These are phyloP conservation scores for Pocillopora meandrina DNA, from an alignment of 92 coral and sea anemone genomes.

Conservation along the genomic window DNA sequence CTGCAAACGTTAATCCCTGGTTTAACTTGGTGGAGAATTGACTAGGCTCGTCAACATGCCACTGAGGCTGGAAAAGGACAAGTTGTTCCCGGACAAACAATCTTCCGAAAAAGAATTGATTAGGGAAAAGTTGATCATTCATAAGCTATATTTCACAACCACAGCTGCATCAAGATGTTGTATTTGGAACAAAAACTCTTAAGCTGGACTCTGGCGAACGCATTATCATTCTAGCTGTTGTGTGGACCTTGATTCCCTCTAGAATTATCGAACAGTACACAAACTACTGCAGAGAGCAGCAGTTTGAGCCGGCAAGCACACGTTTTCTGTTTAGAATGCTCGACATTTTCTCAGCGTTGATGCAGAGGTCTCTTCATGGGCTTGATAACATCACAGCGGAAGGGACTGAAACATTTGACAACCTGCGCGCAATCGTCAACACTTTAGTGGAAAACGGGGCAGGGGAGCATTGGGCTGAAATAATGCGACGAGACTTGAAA, in stretches of 20 bases:
- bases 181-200: conserved; percentile 47
- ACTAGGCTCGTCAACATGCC: conserved; percentile 57
- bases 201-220: conserved; percentile 51
- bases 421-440: conserved; percentile 8
- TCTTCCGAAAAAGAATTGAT: conserved; percentile 40
- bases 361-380: conserved; percentile 45
- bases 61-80: conserved; percentile 49
- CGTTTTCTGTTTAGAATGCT: conserved; percentile 38
- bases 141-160: conserved; percentile 52
- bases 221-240: conserved; percentile 59
- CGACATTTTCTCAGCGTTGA: conserved; percentile 42
- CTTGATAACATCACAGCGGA: conserved; percentile 47
- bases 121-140: conserved; percentile 51
- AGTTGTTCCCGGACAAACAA: conserved; percentile 20
- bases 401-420: conserved; percentile 52
- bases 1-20: conserved; percentile 43
- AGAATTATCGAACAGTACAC: conserved; percentile 54
- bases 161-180: conserved; percentile 54
- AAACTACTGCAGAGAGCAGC: conserved; percentile 37
- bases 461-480: conserved; percentile 21
- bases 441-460: conserved; percentile 30
- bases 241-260: conserved; percentile 55
- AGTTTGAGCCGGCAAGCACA: conserved; percentile 47
- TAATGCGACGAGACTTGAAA: conserved; percentile 6
- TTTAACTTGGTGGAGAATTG: conserved; percentile 51